Evolutionary conservation across 2,888 invertebrate species (phyloP).

Genomic region (Rhogogaster chlorosoma): DNA sequence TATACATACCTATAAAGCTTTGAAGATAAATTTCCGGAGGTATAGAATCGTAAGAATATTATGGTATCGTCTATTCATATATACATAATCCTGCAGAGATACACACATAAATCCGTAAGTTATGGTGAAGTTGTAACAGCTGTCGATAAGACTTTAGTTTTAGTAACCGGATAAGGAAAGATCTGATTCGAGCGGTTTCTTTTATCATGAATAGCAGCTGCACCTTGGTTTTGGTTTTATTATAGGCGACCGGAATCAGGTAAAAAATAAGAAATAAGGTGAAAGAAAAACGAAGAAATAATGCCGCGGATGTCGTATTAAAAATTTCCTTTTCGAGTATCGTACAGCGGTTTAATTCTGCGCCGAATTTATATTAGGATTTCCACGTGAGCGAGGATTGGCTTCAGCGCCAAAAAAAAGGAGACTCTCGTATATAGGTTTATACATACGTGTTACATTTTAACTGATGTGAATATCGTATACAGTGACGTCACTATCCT

Average conservation of each 20-base stretch:
- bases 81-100: not conserved
- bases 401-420: conserved; percentile 15
- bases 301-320: too few species aligned
- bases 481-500: conserved; percentile 34
- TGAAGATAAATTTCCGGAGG: not conserved
- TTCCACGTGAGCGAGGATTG: conserved; percentile 31
- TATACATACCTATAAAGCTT: not conserved
- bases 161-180: conserved; percentile 31
- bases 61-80: not conserved
- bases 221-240: not conserved
- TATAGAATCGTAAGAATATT: conserved; percentile 1
- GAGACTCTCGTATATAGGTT: not conserved
- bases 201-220: not conserved
- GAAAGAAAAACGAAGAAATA: not conserved
- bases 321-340: conserved; percentile 28
- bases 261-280: not conserved
- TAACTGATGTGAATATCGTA: conserved; percentile 16
- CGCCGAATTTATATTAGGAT: conserved; percentile 29
- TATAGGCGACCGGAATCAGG: not conserved
- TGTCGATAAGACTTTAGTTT: conserved; percentile 26
- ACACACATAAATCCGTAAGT: not conserved
- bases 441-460: conserved; percentile 25
- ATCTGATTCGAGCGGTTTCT: conserved; percentile 18
- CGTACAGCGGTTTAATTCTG: conserved; percentile 7
- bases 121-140: conserved; percentile 26